These are phyloP conservation scores for Cerastis leucographa DNA, from an alignment of 2,888 invertebrate species.

Conservation along the genomic window DNA sequence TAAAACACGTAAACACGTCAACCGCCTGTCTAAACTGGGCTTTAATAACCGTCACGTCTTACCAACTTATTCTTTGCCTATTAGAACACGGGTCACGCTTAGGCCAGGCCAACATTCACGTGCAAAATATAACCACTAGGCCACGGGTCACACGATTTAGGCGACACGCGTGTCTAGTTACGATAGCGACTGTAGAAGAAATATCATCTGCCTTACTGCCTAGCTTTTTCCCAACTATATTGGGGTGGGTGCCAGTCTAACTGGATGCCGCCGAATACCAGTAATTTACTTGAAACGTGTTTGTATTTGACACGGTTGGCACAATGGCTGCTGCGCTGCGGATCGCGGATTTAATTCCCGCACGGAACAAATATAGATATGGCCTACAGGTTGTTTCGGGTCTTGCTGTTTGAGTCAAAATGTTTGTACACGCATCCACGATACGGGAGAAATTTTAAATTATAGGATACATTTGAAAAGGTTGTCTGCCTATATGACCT, in stretches of 20 bases:
- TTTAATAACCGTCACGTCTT: conserved; percentile 62
- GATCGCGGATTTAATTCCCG: background rate
- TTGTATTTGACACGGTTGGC: background rate
- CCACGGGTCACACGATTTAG: background rate
- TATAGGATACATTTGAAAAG: background rate
- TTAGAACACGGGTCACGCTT: conserved; percentile 75
- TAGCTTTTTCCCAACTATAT: background rate
- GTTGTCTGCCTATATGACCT: background rate
- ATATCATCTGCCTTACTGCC: background rate
- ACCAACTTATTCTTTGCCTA: conserved; percentile 65
- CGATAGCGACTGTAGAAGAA: background rate
- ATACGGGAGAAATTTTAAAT: no score
- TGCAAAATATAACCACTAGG: conserved; percentile 77
- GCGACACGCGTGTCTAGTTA: background rate
- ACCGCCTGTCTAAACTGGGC: conserved; percentile 38
- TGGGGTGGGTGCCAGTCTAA: background rate
- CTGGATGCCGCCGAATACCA: background rate
- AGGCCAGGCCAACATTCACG: conserved; percentile 71
- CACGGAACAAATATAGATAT: background rate
- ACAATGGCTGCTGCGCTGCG: background rate
- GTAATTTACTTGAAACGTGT: background rate
- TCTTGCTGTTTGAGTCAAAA: background rate
- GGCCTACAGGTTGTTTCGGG: background rate
- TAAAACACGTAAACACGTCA: conserved; percentile 40
- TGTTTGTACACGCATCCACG: background rate